phyloP scores from a whole-genome alignment of 2,797 vertebrate genomes.

The Enteromius viviparus region DNA sequence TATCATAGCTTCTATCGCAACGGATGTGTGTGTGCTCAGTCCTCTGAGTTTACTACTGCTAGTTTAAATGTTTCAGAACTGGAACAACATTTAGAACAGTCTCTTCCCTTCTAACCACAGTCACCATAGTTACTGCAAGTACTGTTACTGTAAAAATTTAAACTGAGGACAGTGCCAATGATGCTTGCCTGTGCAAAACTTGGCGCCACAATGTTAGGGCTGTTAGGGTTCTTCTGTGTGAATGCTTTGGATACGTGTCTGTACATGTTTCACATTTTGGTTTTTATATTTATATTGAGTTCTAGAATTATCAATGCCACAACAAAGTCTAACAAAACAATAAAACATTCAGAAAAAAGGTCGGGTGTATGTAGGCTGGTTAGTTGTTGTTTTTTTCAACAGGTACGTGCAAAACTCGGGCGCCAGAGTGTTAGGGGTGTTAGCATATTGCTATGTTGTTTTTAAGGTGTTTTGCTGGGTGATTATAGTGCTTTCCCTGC shows the following conservation, averaged over 20 bases:
- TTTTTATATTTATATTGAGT: not conserved
- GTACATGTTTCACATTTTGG: not conserved
- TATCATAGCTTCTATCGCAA: not conserved
- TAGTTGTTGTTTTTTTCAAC: not conserved
- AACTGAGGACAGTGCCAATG: not conserved
- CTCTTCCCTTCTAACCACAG: not conserved
- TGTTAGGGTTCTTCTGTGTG: not conserved
- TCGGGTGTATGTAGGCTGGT: not conserved
- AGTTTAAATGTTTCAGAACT: not conserved
- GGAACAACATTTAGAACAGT: not conserved
- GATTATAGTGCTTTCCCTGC: not conserved
- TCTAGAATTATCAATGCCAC: not conserved
- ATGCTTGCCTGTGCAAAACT: not conserved
- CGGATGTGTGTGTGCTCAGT: not conserved
- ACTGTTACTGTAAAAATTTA: not conserved
- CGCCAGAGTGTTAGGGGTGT: not conserved
- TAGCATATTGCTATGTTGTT: not conserved
- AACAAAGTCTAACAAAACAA: not conserved
- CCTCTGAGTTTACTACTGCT: not conserved
- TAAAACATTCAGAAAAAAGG: not conserved
- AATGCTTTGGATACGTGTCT: not conserved
- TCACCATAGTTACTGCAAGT: not conserved
- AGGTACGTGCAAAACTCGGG: not conserved
- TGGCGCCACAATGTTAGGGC: not conserved
- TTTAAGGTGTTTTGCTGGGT: not conserved